Evolutionary conservation across 2,797 vertebrate species (phyloP), one percentile per base, ranked within the genome.

Genomic region (Gobionotothen gibberifrons): DNA sequence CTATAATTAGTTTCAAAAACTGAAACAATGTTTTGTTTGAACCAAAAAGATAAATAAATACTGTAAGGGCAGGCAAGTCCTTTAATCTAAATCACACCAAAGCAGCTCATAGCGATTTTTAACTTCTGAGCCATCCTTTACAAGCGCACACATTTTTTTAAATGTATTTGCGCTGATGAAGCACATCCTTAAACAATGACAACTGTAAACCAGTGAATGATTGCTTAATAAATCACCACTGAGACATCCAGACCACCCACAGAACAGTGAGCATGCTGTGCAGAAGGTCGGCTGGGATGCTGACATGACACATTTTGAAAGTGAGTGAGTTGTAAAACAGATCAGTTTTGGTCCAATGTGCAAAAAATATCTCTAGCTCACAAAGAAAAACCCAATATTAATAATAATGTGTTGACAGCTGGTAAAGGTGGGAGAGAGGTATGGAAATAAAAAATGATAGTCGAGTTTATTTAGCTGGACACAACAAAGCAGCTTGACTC

Each of bases 211-310:
- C 47, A 15, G 58, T 62, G 66, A 72, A 22, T 15, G 46, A 69
- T 48, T 36, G 47, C 49, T 61, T 67, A 14, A 80, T 61, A 56
- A 61, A 73, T 69, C 44, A 76, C 11, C 19, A 47, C 21, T 17
- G 16, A 44, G 54, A 49, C n/a, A 42, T 21, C 44, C 12, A 10
- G 49, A 69, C 54, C 59, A 65, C 54, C 64, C 29, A 47, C 43
- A 69, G 54, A 16, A 51, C 59, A 21, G 22, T 7, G 7, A 76
- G 54, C 43, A 40, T 17, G 51, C 29, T 42, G 56, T 9, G 51
- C 67, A 40, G 46, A 52, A 68, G 57, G 67, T 51, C 39, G 1
- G n/a, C 11, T 8, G 22, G 32, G 44, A 68, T 48, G 54, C 47
- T 39, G 53, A 66, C 39, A 32, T 29, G 15, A 65, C 52, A 49